Percentiles rank a stretch among this genome's conserved stretches.
These are phyloP conservation scores for Iselma pallidipennis DNA, from an alignment of 2,888 invertebrate species.

Conservation along the genomic window DNA sequence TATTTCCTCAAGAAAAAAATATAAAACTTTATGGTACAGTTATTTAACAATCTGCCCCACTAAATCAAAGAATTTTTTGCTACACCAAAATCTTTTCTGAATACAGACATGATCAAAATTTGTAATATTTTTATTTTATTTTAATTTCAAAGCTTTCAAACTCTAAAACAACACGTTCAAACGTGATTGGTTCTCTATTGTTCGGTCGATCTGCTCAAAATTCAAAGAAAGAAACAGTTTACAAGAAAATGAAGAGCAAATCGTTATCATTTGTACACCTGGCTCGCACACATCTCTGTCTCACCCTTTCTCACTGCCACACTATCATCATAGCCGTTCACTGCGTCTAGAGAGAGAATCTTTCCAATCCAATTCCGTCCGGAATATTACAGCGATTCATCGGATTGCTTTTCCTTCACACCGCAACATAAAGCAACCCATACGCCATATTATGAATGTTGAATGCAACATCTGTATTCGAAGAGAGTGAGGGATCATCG, in stretches of 20 bases:
- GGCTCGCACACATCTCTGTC: conserved; percentile 35
- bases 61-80: too few species aligned
- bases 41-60: too few species aligned
- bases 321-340: conserved; percentile 36
- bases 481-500: conserved; percentile 32
- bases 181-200: background rate
- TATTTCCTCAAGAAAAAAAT: too few species aligned
- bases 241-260: background rate
- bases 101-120: too few species aligned
- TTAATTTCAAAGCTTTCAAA: too few species aligned
- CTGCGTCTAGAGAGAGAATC: conserved; percentile 40
- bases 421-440: conserved; percentile 51
- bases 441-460: conserved; percentile 54
- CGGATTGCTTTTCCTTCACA: conserved; percentile 50
- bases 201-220: background rate
- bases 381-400: conserved; percentile 53
- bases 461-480: conserved; percentile 56
- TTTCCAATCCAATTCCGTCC: conserved; percentile 53
- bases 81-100: too few species aligned
- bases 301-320: background rate
- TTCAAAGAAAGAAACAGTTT: background rate
- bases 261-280: conserved; percentile 42
- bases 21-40: too few species aligned
- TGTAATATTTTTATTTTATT: too few species aligned
- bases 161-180: background rate